Base-by-base conservation (phyloP, 2,113 vertebrate species). In the Odobenus rosmarus region DNA sequence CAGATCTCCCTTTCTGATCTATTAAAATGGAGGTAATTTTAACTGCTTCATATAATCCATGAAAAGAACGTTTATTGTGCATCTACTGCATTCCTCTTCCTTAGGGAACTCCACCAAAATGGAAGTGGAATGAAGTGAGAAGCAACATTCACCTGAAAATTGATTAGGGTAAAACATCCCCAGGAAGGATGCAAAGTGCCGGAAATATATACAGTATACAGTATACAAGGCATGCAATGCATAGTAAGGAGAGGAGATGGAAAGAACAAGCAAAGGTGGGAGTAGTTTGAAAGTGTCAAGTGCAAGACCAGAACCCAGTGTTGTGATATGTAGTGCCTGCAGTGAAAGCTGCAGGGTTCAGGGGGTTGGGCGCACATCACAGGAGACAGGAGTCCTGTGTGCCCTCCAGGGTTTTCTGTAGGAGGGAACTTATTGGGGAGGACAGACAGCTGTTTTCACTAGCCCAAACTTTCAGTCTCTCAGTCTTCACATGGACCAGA, bases 11-110 rank as follows among this genome's bases (percentile, higher is more conserved):
- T 59, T 86, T 95, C 59, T 77, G 28, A 82, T 72, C 61, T 89
- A 9, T 64, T 86, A 72, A 67, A 69, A 23, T 72, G 15, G 53
- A 31, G 23, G 36, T 51, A 87, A 86, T 83, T 77, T 24, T 67
- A 80, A 76, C 7, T 72, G 16, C 28, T 93, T 92, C 42, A 71
- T 74, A 31, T 23, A 88, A 31, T 57, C 57, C 49, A 72, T 59
- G 81, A 69, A 57, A 90, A 83, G 69, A 46, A 46, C 51, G 26
- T 86, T 95, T 94, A 81, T 62, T 81, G 79, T 88, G 69, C 71
- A 79, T n/a, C 36, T 28, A 49, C 53, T 33, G 7, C 26, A 23
- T 39, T 64, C 49, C 3, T 67, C 16, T 83, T 80, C 24, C 33
- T 59, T 12, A 57, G 76, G 71, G 12, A 12, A 93, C 33, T 69